A percentile compares a stretch with the other conserved stretches of the same genome.
phyloP scores from a whole-genome alignment of 2,888 invertebrate genomes.

The Galeruca laticollis region DNA sequence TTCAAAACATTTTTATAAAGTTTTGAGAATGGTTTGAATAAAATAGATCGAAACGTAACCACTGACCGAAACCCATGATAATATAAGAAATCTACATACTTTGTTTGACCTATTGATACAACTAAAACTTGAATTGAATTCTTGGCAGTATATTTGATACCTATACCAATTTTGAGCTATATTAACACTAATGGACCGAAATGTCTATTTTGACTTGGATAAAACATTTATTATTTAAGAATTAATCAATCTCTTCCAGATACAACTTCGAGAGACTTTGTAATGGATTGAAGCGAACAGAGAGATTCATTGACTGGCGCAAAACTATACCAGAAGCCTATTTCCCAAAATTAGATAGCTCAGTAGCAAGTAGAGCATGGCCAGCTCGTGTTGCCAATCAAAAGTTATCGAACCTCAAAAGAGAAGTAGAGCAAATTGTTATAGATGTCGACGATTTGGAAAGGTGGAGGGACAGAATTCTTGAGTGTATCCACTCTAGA shows the following conservation, averaged over 20 bases:
- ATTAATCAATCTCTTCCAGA: constrained; percentile 37
- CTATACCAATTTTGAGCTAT: too few species aligned
- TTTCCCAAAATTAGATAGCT: constrained; percentile 86
- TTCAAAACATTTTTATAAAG: too few species aligned
- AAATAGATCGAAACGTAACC: too few species aligned
- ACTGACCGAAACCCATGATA: too few species aligned
- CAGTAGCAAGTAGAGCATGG: constrained; percentile 81
- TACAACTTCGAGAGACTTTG: constrained; percentile 84
- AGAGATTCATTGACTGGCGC: constrained; percentile 75
- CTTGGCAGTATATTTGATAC: too few species aligned
- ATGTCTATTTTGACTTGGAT: too few species aligned
- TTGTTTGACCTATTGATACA: too few species aligned
- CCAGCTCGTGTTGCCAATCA: constrained; percentile 76
- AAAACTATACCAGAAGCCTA: constrained; percentile 82
- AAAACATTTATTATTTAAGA: too few species aligned
- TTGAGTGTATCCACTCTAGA: constrained; percentile 77
- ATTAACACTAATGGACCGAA: too few species aligned
- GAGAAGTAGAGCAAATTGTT: constrained; percentile 76
- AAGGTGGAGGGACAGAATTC: constrained; percentile 81
- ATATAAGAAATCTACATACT: too few species aligned
- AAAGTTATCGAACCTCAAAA: constrained; percentile 72
- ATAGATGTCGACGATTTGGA: constrained; percentile 79
- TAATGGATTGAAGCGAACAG: constrained; percentile 76
- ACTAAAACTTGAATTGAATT: too few species aligned
- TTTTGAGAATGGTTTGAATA: too few species aligned